Base-by-base conservation (phyloP, 2,888 invertebrate genomes). In the Cantharis nigra region DNA sequence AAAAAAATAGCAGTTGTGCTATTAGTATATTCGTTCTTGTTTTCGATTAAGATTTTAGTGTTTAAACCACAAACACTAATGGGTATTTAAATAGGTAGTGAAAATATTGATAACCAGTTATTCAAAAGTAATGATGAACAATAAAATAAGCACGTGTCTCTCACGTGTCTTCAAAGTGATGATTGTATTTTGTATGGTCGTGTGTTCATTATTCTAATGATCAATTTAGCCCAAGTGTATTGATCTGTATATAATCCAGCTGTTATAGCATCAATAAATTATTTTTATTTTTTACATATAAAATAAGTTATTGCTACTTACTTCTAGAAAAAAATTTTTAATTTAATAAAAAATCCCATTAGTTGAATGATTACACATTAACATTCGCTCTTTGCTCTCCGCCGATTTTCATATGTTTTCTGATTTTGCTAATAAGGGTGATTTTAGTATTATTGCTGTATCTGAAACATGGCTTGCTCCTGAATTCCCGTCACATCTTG, bases 231-330 rank as follows among this genome's bases (percentile, higher is more conserved):
- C 10, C 72, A 70, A 49, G 65, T 72, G 49, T 72, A 74, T 69
- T 74, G 74, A 70, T 74, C 62, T 16, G 63, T 63, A 74, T 72
- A 72, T 79, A 79, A 74, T 63, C 69, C 79, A 79, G 79, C 78
- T 79, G 79, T 76, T 74, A 76, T 72, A 69, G 72, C 49, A 49
- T 49, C 49, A 49, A 49, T 49, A 49, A 49, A 49, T 49, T 49
- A 49, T n/a, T 49, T n/a, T n/a, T 7, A n/a, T 49, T n/a, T 49
- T 5, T n/a, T 49, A 49, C n/a, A n/a, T 49, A 2, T n/a, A n/a
- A 49, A 49, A n/a, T n/a, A 49, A 49, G n/a, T 49, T 49, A n/a
- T n/a, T n/a, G n/a, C 0, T 49, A n/a, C 7, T 49, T 20, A 20
- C 20, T 20, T 20, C 3, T 20, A 3, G 1, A 20, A 20, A 20